Conservation (phyloP, 1,140 invertebrate genomes). For the Dryas iulia region DNA sequence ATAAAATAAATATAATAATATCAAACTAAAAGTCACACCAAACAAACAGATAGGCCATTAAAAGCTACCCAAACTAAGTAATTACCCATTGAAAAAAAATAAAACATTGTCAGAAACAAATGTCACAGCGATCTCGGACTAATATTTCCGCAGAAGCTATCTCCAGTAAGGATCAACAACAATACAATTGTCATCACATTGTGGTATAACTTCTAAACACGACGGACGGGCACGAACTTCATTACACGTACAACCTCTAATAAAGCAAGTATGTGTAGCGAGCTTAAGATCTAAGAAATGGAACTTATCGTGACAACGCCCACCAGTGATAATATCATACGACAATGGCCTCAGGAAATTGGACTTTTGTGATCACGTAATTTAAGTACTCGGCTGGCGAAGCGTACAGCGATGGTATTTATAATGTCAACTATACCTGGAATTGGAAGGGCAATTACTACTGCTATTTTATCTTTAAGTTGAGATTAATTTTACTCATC, state of each 20-base stretch:
- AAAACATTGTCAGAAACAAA: conserved; percentile 42
- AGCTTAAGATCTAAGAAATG: conserved; percentile 46
- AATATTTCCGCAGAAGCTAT: conserved; percentile 46
- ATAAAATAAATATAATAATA: not conserved
- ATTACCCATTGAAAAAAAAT: conserved; percentile 6
- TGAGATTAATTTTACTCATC: not conserved
- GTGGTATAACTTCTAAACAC: conserved; percentile 39
- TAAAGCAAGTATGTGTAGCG: conserved; percentile 29
- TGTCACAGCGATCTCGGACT: conserved; percentile 44
- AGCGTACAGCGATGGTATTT: too few relatives aligned
- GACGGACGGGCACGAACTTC: conserved; percentile 50
- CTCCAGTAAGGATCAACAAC: conserved; percentile 44
- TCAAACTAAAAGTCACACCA: conserved; percentile 7
- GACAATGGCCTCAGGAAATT: conserved; percentile 57
- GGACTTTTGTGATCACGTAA: conserved; percentile 42
- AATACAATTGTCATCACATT: conserved; percentile 46
- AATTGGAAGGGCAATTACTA: conserved; percentile 3
- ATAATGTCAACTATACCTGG: conserved; percentile 1
- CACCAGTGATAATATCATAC: conserved; percentile 56
- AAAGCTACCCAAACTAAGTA: conserved; percentile 19
- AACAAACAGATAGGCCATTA: conserved; percentile 25
- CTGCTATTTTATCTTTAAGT: conserved; percentile 1
- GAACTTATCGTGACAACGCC: conserved; percentile 60
- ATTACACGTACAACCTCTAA: conserved; percentile 38
- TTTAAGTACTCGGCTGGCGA: conserved; percentile 14